Base-by-base conservation (phyloP, 2,113 vertebrate species). In the Nanorana parkeri region DNA sequence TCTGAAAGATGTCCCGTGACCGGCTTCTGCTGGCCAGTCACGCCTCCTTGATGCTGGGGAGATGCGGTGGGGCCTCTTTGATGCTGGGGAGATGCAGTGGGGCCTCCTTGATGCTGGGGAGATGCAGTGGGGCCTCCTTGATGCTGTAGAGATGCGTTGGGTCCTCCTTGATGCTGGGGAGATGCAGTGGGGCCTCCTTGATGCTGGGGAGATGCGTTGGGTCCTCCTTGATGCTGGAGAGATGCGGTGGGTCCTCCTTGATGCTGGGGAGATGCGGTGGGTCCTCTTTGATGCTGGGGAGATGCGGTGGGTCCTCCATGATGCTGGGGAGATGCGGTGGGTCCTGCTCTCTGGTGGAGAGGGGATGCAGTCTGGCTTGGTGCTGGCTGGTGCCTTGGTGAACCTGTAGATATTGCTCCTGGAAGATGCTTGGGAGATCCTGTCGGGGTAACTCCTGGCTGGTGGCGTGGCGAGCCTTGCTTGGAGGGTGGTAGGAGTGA, bases 41-140 rank as follows among this genome's bases (percentile, higher is more conserved):
- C 84, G 60, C 89, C 90, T 87, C 86, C 86, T 74, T 90, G 91
- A 56, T 84, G 83, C 61, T 90, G 89, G 0, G 96, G 94, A 82
- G 94, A 94, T 85, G 93, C 93, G 4, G 76, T n/a, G 72, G 93
- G 94, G 87, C 95, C 89, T 72, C 95, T 88, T 0, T 94, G 91
- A 84, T 94, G 91, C 5, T 92, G 90, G 84, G 87, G 83, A 0
- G 95, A 94, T 75, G 90, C 77, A 23, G 95, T 73, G 52, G 68
- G 77, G 65, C n/a, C n/a, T n/a, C n/a, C 21, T 10, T 69, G 55
- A 64, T 36, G 47, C 78, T 77, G 78, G 63, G n/a, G 94, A 82
- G 94, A 94, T 85, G 93, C 93, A 4, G 76, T n/a, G 72, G 93
- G 94, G 87, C 95, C 96, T n/a, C 94, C 89, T 72, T n/a, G n/a